Percentiles rank a stretch among this genome's conserved stretches.
Conservation (phyloP, 2,888 invertebrate species). For the Drosophila subquinaria region DNA sequence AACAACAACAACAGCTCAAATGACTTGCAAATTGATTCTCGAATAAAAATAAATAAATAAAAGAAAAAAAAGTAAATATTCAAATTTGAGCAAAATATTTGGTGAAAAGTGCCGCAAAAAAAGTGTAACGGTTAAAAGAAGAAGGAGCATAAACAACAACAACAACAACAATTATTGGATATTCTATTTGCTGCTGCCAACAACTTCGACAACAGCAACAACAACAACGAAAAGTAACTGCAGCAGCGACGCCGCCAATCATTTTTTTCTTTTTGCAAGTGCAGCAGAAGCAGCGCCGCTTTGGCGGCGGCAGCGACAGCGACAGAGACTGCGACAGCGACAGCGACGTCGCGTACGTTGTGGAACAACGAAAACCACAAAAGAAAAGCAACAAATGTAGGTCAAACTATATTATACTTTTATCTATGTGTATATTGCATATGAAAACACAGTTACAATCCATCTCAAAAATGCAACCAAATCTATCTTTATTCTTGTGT, state of each 20-base stretch:
- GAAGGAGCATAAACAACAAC: slow-evolving; percentile 19
- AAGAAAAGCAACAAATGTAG: slow-evolving; percentile 53
- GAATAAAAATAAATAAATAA: slow-evolving; percentile 1
- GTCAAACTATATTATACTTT: slow-evolving; percentile 45
- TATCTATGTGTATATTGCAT: slow-evolving; percentile 13
- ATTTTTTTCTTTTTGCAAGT: slow-evolving; percentile 49
- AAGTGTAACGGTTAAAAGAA: slow-evolving; percentile 34
- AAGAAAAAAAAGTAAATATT: slow-evolving; percentile 3
- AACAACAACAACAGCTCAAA: slow-evolving; percentile 32
- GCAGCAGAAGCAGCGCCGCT: slow-evolving; percentile 42
- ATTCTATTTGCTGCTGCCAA: slow-evolving; percentile 20
- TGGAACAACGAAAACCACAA: neutral
- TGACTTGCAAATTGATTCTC: slow-evolving; percentile 34
- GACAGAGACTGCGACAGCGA: slow-evolving; percentile 5
- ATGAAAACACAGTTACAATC: slow-evolving; percentile 4
- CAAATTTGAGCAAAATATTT: slow-evolving; percentile 18
- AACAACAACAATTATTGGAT: slow-evolving; percentile 31
- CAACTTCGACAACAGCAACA: slow-evolving; percentile 9
- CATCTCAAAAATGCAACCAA: slow-evolving; percentile 1
- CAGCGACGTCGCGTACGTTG: slow-evolving; percentile 5
- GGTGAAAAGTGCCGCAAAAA: slow-evolving; percentile 48
- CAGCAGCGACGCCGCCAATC: slow-evolving; percentile 14
- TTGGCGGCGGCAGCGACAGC: slow-evolving; percentile 31
- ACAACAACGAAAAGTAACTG: slow-evolving; percentile 8
- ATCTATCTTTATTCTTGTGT: slow-evolving; percentile 11